phyloP scores from a whole-genome alignment of 2,113 vertebrate genomes.

The Ageneiosus marmoratus region DNA sequence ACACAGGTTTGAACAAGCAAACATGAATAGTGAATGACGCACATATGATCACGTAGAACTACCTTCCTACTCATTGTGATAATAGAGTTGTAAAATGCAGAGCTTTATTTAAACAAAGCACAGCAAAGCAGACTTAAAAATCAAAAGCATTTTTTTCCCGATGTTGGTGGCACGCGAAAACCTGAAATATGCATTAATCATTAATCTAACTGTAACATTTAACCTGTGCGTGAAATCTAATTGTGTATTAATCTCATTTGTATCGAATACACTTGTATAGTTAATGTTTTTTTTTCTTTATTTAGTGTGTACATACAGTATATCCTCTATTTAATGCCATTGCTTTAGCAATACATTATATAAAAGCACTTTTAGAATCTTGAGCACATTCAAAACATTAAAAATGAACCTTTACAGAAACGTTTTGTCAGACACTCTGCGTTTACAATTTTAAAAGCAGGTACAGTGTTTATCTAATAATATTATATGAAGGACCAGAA shows the following conservation, averaged over 20 bases:
- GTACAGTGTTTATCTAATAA: slow-evolving; percentile 56
- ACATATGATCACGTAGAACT: slow-evolving; percentile 48
- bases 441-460: slow-evolving; percentile 56
- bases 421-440: slow-evolving; percentile 54
- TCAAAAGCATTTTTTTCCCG: slow-evolving; percentile 38
- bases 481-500: slow-evolving; percentile 56
- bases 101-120: slow-evolving; percentile 52
- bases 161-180: slow-evolving; percentile 46
- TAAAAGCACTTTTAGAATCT: slow-evolving; percentile 60
- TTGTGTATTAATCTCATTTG: slow-evolving; percentile 50
- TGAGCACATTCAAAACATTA: slow-evolving; percentile 54
- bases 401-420: slow-evolving; percentile 53
- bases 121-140: slow-evolving; percentile 49
- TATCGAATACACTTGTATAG: slow-evolving; percentile 51
- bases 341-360: slow-evolving; percentile 60
- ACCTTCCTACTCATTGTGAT: slow-evolving; percentile 50
- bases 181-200: slow-evolving; percentile 57
- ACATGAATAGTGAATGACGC: slow-evolving; percentile 47
- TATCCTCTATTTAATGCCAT: slow-evolving; percentile 54
- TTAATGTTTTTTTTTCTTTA: slow-evolving; percentile 31
- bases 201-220: slow-evolving; percentile 50
- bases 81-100: slow-evolving; percentile 36
- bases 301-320: slow-evolving; percentile 37
- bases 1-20: slow-evolving; percentile 31
- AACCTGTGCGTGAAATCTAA: slow-evolving; percentile 50